Conservation (phyloP, 1,140 invertebrate species). For the Pristionchus pacificus region DNA sequence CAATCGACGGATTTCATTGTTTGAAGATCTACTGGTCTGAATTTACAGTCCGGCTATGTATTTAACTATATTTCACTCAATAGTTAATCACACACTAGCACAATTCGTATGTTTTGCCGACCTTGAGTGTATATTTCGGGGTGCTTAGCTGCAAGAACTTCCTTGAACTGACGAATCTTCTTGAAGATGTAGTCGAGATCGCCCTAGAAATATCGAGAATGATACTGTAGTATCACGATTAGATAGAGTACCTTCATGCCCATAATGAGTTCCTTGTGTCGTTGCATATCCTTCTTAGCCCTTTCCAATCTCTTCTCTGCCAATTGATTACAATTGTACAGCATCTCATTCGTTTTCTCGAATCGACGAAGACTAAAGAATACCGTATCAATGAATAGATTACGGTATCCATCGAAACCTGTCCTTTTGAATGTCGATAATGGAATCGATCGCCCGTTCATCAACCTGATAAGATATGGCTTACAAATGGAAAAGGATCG, state of each 20-base stretch:
- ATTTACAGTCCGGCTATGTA: neutral
- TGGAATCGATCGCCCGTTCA: neutral
- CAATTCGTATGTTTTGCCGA: neutral
- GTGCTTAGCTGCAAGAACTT: slow-evolving; percentile 14
- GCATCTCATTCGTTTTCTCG: slow-evolving; percentile 32
- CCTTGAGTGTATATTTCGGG: slow-evolving; percentile 18
- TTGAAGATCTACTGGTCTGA: neutral
- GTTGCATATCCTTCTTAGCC: slow-evolving; percentile 10
- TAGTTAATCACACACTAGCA: neutral
- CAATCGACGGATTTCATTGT: no score
- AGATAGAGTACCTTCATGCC: slow-evolving; percentile 15
- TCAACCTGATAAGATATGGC: neutral
- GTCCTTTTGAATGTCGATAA: neutral
- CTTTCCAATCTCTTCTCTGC: slow-evolving; percentile 21
- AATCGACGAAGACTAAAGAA: slow-evolving; percentile 18
- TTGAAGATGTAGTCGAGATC: slow-evolving; percentile 31
- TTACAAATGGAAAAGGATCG: neutral
- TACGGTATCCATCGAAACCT: neutral
- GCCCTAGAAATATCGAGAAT: neutral
- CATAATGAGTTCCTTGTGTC: slow-evolving; percentile 20
- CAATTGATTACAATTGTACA: slow-evolving; percentile 25
- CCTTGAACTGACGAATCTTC: slow-evolving; percentile 28
- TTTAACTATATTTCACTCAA: neutral
- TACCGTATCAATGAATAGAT: neutral
- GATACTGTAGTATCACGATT: neutral